Evolutionary conservation across 1,140 invertebrate species (phyloP).

Genomic region (Drosophila dunni): DNA sequence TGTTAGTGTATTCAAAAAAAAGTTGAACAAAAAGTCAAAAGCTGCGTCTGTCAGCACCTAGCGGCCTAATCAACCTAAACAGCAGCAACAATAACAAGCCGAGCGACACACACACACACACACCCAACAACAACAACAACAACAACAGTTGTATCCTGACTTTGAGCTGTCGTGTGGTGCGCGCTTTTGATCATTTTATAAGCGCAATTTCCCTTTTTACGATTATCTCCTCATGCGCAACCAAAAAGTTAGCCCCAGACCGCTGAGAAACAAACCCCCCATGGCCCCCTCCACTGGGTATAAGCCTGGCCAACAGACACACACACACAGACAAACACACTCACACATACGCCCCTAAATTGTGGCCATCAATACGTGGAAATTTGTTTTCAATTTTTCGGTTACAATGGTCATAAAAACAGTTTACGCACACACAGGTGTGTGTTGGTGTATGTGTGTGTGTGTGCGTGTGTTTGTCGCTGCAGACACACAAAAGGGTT

Average conservation of each 20-base stretch:
- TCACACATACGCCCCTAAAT: constrained; percentile 1
- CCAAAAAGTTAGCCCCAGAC: constrained; percentile 25
- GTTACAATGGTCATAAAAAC: constrained; percentile 75
- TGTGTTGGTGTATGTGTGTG: constrained; percentile 24
- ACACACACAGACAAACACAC: background rate
- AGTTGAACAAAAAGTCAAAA: constrained; percentile 33
- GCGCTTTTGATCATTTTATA: constrained; percentile 70
- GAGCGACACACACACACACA: constrained; percentile 19
- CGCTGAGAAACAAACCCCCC: background rate
- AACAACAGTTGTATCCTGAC: constrained; percentile 9
- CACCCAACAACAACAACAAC: constrained; percentile 12
- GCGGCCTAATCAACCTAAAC: constrained; percentile 55
- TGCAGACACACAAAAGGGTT: constrained; percentile 57
- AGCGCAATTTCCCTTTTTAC: constrained; percentile 71
- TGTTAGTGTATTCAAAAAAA: constrained; percentile 2
- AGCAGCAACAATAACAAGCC: constrained; percentile 25
- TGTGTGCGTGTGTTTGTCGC: constrained; percentile 1
- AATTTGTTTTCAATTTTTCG: constrained; percentile 82
- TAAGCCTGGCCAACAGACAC: background rate
- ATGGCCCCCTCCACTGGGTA: background rate
- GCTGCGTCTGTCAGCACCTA: constrained; percentile 62
- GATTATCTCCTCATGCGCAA: constrained; percentile 71
- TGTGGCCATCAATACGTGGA: constrained; percentile 65
- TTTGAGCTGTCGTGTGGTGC: constrained; percentile 33
- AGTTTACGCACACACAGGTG: constrained; percentile 37